Evolutionary conservation across 2,113 vertebrate genomes (phyloP).

Genomic region (Ictalurus furcatus): DNA sequence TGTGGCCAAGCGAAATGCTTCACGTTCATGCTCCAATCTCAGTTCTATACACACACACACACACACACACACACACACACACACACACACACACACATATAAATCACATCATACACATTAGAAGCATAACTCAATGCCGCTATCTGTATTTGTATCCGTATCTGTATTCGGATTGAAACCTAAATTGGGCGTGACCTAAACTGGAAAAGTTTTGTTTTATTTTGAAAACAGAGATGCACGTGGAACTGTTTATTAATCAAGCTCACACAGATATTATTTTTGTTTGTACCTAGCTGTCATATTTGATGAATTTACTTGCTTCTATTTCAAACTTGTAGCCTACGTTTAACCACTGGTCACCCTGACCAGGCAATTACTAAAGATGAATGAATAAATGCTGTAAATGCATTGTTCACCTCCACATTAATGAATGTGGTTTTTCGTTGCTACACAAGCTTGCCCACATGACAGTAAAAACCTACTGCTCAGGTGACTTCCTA

Average conservation of each 20-base stretch:
- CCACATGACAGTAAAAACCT: too few species aligned
- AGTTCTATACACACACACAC: constrained; percentile 69
- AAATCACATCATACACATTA: background rate
- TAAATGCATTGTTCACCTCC: too few species aligned
- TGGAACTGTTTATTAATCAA: background rate
- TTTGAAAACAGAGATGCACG: background rate
- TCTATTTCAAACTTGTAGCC: background rate
- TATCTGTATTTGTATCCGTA: background rate
- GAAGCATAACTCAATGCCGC: background rate
- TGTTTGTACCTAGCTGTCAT: background rate
- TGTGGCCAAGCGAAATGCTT: constrained; percentile 68
- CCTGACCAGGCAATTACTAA: too few species aligned
- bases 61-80: background rate
- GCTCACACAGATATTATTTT: background rate
- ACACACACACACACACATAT: background rate
- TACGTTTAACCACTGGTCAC: too few species aligned
- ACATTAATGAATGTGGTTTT: too few species aligned
- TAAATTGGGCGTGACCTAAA: background rate
- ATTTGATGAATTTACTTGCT: background rate
- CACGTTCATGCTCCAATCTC: constrained; percentile 72
- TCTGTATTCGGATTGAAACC: background rate
- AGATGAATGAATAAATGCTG: too few species aligned
- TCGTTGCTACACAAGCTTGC: too few species aligned
- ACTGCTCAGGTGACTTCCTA: too few species aligned
- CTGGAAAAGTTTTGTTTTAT: background rate